These are phyloP conservation scores for Melanargia galathea DNA, from an alignment of 2,888 invertebrate species.

Conservation along the genomic window DNA sequence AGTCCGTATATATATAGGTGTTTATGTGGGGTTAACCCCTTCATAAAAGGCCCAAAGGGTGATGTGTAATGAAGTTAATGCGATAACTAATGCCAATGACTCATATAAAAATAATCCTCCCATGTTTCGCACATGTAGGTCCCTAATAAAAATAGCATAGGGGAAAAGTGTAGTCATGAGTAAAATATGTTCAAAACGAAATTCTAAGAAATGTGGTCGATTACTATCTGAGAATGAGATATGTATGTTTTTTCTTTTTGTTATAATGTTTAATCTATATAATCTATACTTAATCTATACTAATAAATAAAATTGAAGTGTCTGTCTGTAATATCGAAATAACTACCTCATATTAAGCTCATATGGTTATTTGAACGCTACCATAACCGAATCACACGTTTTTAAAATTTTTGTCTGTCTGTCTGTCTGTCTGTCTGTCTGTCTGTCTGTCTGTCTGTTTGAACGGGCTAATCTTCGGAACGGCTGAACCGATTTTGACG, in stretches of 20 bases:
- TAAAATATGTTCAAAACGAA: conserved; percentile 18
- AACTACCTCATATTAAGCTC: too few relatives aligned
- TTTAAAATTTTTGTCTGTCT: too few relatives aligned
- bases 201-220: not conserved
- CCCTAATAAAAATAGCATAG: conserved; percentile 26
- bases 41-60: conserved; percentile 18
- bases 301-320: too few relatives aligned
- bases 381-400: too few relatives aligned
- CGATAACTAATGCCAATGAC: conserved; percentile 41
- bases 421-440: too few relatives aligned
- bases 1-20: not conserved
- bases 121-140: conserved; percentile 13
- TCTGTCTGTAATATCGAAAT: too few relatives aligned
- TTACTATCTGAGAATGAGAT: not conserved
- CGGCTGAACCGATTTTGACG: too few relatives aligned
- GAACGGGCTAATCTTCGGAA: too few relatives aligned
- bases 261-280: too few relatives aligned
- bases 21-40: conserved; percentile 11
- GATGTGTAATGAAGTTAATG: conserved; percentile 39
- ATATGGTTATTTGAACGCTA: too few relatives aligned
- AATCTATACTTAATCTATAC: too few relatives aligned
- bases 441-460: too few relatives aligned
- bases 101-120: conserved; percentile 44
- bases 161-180: conserved; percentile 30
- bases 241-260: not conserved